phyloP scores from a whole-genome alignment of 2,113 vertebrate species.

The Pleuronectes platessa region DNA sequence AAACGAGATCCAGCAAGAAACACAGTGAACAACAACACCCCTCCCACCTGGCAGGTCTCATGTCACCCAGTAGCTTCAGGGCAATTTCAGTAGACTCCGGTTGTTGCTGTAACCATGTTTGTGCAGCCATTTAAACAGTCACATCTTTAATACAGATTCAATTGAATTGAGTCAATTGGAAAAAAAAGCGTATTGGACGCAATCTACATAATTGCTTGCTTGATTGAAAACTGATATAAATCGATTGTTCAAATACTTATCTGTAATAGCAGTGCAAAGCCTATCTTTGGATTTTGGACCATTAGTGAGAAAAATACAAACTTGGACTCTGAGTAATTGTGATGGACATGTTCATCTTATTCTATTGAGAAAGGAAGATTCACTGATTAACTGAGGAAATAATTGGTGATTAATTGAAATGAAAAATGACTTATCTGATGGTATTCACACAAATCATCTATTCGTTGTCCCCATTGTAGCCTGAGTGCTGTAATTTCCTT shows the following conservation, averaged over 20 bases:
- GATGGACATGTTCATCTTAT: background rate
- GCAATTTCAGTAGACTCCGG: background rate
- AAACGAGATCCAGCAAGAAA: conserved; percentile 23
- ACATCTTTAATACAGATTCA: no score
- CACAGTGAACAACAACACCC: conserved; percentile 1
- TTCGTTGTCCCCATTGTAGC: background rate
- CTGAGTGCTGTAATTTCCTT: background rate
- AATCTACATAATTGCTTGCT: background rate
- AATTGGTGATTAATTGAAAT: background rate
- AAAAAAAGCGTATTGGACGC: background rate
- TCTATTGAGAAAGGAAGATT: background rate
- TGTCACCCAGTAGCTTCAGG: background rate
- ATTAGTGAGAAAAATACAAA: background rate
- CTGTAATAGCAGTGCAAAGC: background rate
- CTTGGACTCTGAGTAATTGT: background rate
- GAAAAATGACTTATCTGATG: background rate
- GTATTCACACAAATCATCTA: background rate
- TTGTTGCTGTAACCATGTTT: background rate
- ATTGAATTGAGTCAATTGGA: no score
- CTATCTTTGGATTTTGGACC: background rate
- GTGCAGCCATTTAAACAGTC: background rate
- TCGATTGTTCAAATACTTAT: background rate
- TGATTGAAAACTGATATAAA: background rate
- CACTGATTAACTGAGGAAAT: background rate
- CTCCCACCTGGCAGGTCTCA: background rate